Base-by-base conservation (phyloP, 2,888 invertebrate species). In the Parasteatoda lunata region DNA sequence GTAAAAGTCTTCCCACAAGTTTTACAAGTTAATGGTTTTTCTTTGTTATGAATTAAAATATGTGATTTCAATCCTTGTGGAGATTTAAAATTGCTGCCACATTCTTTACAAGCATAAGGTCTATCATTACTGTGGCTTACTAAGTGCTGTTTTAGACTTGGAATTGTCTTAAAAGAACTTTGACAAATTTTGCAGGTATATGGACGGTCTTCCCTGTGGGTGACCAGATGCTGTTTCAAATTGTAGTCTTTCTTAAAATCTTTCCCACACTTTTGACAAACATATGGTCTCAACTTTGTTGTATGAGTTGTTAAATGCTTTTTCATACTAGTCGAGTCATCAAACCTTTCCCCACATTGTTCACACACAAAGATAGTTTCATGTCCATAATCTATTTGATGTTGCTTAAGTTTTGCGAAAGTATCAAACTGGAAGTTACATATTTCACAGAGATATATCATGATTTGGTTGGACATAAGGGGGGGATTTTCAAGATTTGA, bases 221-320 rank as follows among this genome's bases (percentile, higher is more conserved):
- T 82, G 9, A 82, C 47, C 77, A 87, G 77, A 59, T 87, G 86
- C 48, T 77, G 77, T 5, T 71, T 70, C 15, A 87, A 69, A 72
- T 78, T 82, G 13, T 72, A 78, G 64, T 82, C 77, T 51, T 66
- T 76, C 64, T 77, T 77, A 69, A 87, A 87, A 64, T 87, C 86
- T 69, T 87, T 87, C 2, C 86, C 86, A 77, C 86, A 87, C 48
- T 82, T 77, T 69, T 87, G 77, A 49, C 86, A 87, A 2, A 87
- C 77, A 73, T 76, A 87, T n/a, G 86, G 86, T 4, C 77, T 48
- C 48, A 87, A 69, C 45, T 86, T 71, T 5, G 71, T 11, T 6
- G 70, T 45, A 64, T 87, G 86, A 47, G 81, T 73, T 30, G 66
- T 49, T 30, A 87, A 77, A 45, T 87, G 86, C n/a, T 69, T 66